Base-by-base conservation (phyloP, 2,888 invertebrate genomes). In the Morpho deidamia region DNA sequence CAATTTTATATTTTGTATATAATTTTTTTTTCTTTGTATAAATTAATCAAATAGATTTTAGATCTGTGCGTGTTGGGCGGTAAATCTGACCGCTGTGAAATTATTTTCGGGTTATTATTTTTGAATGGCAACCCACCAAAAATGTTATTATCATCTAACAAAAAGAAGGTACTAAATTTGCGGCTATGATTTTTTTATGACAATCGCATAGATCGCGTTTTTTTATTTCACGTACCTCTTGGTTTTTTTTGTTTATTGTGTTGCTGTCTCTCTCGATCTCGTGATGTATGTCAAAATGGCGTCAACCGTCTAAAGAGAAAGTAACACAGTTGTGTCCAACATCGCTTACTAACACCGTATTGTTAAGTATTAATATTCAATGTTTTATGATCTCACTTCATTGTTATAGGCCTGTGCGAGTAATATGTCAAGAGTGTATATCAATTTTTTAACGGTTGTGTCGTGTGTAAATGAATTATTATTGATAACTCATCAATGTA, bases 361-460 rank as follows among this genome's bases (percentile, higher is more conserved):
- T 81, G 74, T 80, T 83, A 83, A 86, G 87, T 85, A 87, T 88
- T 88, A 83, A 85, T 84, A 77, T 80, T 82, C 81, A 84, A 81
- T 83, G 49, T 78, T 78, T 77, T 78, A 81, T 88, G 88, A 89
- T 89, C 88, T 89, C 88, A 89, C 81, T 81, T 75, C 78, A 76
- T 78, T 83, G 84, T 88, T 85, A 83, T 85, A 83, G 77, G 69
- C 72, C 65, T 55, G 52, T 60, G 58, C 59, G 61, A 62, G 58
- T 66, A 60, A 61, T 67, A 55, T 58, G 63, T 60, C 64, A 58
- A 42, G 32, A 1, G 23, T 23, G 0, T 23, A 5, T 23, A 14
- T 14, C 14, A 23, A 23, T 3, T 23, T 23, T 23, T 23, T 5
- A 23, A 5, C 23, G 23, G 23, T 23, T 23, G 23, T 23, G 23